phyloP scores from a whole-genome alignment of 2,113 vertebrate genomes.

The Quiscalus mexicanus region DNA sequence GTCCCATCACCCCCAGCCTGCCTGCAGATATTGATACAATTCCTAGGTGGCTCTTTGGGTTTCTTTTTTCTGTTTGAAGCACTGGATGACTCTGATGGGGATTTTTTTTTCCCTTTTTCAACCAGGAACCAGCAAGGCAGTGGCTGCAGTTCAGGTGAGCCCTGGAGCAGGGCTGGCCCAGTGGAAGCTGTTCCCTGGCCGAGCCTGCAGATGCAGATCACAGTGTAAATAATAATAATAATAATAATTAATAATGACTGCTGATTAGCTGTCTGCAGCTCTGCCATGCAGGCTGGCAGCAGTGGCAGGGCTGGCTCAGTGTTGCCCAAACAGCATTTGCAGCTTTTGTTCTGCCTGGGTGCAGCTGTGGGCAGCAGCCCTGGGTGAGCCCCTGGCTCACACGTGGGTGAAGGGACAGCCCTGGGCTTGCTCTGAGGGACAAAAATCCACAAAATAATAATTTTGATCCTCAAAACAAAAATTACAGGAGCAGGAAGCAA shows the following conservation, averaged over 20 bases:
- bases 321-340: conserved; percentile 17
- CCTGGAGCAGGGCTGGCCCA: not conserved
- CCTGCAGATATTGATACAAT: not conserved
- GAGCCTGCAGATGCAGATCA: not conserved
- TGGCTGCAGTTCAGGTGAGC: not conserved
- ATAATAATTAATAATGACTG: not conserved
- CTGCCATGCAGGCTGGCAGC: conserved; percentile 27
- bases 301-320: not conserved
- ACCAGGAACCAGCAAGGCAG: not conserved
- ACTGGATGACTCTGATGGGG: no score
- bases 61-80: not conserved
- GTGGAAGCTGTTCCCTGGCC: not conserved
- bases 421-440: not conserved
- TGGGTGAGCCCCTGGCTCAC: not conserved
- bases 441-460: not conserved
- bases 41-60: not conserved
- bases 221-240: not conserved
- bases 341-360: not conserved
- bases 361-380: not conserved
- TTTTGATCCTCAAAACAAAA: not conserved
- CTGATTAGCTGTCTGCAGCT: not conserved
- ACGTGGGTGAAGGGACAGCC: fast-evolving
- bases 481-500: not conserved
- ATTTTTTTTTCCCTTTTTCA: not conserved
- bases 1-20: no score